Evolutionary conservation across 2,888 invertebrate genomes (phyloP).

Genomic region (Drosophila sordidula): DNA sequence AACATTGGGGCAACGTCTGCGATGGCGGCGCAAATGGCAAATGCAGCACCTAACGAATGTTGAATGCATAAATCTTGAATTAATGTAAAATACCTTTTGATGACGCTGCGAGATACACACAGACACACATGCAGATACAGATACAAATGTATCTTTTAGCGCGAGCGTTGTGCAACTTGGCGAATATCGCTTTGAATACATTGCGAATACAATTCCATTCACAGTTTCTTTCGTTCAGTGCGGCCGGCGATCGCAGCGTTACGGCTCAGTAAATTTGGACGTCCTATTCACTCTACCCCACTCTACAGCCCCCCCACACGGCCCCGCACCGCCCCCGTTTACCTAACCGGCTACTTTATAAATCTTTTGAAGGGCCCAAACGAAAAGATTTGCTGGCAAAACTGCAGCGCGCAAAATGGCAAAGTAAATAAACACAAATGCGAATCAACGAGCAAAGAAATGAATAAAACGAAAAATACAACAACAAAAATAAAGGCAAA

Average conservation of each 20-base stretch:
- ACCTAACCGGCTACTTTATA: slow-evolving; percentile 65
- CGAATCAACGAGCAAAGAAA: slow-evolving; percentile 45
- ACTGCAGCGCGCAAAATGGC: slow-evolving; percentile 62
- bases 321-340: not conserved
- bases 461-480: slow-evolving; percentile 17
- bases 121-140: slow-evolving; percentile 19
- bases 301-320: not conserved
- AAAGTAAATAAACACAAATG: slow-evolving; percentile 79
- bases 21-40: slow-evolving; percentile 67
- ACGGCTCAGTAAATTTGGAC: slow-evolving; percentile 75
- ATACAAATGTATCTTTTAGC: slow-evolving; percentile 51
- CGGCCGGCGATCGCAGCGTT: slow-evolving; percentile 68
- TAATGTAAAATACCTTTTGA: slow-evolving; percentile 82
- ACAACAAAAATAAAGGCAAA: slow-evolving; percentile 20
- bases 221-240: slow-evolving; percentile 66
- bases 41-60: slow-evolving; percentile 74
- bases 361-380: slow-evolving; percentile 77
- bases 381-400: slow-evolving; percentile 46
- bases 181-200: slow-evolving; percentile 33
- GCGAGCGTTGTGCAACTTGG: slow-evolving; percentile 64
- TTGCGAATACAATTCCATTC: slow-evolving; percentile 75
- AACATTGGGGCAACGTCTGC: slow-evolving; percentile 32
- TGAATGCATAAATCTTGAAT: slow-evolving; percentile 82
- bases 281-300: slow-evolving; percentile 39
- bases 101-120: slow-evolving; percentile 73